Conservation (phyloP, 2,888 invertebrate genomes). For the Barypeithes pellucidus region DNA sequence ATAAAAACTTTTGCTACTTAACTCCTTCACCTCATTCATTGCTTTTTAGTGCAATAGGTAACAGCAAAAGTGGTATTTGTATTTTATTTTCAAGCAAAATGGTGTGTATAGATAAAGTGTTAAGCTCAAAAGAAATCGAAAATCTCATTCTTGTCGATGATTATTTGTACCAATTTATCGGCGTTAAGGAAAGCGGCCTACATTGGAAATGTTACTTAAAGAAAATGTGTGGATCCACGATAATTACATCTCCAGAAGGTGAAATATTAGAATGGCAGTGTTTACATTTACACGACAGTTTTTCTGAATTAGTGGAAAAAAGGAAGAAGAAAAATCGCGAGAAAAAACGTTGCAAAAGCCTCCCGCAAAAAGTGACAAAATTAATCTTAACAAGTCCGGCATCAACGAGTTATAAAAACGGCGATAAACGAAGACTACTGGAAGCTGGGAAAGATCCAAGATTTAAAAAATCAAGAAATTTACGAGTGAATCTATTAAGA, state of each 20-base stretch:
- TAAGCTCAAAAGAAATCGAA: constrained; percentile 4
- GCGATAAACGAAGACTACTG: not conserved
- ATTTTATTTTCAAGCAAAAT: not conserved
- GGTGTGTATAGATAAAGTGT: not conserved
- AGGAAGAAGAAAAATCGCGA: not conserved
- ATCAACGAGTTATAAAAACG: not conserved
- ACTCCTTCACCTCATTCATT: too few species aligned
- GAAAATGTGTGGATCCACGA: constrained; percentile 1
- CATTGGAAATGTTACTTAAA: constrained; percentile 15
- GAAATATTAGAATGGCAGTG: constrained; percentile 9
- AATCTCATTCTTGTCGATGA: not conserved
- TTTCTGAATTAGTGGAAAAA: not conserved
- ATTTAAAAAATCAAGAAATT: not conserved
- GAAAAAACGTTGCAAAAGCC: not conserved
- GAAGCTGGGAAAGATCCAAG: not conserved
- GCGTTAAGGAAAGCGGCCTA: not conserved
- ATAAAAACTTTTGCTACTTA: too few species aligned
- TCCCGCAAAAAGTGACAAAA: not conserved
- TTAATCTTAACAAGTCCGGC: not conserved
- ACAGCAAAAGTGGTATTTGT: not conserved
- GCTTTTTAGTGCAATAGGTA: too few species aligned
- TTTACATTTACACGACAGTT: not conserved
- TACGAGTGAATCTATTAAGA: not conserved
- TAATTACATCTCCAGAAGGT: not conserved
- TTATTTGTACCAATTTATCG: not conserved